These are phyloP conservation scores for Clistopyga incitator DNA, from an alignment of 2,888 invertebrate species.

Conservation along the genomic window DNA sequence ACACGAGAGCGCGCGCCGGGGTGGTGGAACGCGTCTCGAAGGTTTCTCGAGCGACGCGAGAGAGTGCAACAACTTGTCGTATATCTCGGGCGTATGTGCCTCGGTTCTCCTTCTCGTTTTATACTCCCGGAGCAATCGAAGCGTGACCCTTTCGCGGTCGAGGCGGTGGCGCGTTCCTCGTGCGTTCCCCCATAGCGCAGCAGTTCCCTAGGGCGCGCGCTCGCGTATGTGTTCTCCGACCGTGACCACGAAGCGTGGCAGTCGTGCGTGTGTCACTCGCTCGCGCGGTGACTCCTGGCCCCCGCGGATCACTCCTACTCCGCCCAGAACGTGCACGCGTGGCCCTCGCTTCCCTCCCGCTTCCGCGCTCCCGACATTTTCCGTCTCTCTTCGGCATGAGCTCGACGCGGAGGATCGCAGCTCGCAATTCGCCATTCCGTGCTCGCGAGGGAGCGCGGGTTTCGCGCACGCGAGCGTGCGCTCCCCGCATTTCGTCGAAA, in stretches of 20 bases:
- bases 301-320: constrained; percentile 76
- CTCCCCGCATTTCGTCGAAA: constrained; percentile 8
- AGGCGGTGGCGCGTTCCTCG: constrained; percentile 71
- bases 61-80: constrained; percentile 67
- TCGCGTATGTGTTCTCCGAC: constrained; percentile 77
- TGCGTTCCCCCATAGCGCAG: constrained; percentile 45
- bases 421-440: constrained; percentile 49
- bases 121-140: constrained; percentile 75
- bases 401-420: constrained; percentile 14
- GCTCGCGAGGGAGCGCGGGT: neutral
- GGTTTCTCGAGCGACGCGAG: constrained; percentile 48
- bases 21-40: constrained; percentile 30
- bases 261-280: constrained; percentile 83
- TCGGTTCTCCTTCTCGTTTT: constrained; percentile 53
- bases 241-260: constrained; percentile 83
- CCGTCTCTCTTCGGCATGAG: constrained; percentile 41
- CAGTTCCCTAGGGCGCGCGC: constrained; percentile 56
- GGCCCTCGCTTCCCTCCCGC: constrained; percentile 58
- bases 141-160: constrained; percentile 77
- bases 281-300: constrained; percentile 79
- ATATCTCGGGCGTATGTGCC: constrained; percentile 46
- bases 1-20: constrained; percentile 43
- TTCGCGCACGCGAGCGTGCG: constrained; percentile 31
- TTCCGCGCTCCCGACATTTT: constrained; percentile 51
- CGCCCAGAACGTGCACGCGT: constrained; percentile 83